Evolutionary conservation across 37 sponge, comb jelly and placozoan species (phyloP).

Genomic region (Chondrilla cf. caribensis): DNA sequence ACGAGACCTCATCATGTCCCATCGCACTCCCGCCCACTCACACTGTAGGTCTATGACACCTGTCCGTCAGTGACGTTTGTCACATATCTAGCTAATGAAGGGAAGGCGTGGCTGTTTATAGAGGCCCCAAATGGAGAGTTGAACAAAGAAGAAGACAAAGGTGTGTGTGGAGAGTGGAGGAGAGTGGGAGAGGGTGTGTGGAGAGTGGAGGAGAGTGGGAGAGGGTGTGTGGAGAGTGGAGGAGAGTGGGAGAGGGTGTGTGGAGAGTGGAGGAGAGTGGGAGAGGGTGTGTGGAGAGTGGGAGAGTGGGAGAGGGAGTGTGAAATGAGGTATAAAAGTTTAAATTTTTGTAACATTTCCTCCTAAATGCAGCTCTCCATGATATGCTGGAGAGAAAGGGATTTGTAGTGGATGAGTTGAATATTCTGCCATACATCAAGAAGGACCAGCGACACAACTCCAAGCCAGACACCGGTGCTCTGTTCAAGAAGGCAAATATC

Average conservation of each 20-base stretch:
- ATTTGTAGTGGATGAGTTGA: constrained; percentile 66
- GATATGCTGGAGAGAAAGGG: constrained; percentile 46
- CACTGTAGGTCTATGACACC: constrained; percentile 52
- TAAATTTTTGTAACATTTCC: not conserved
- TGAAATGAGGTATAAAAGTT: not conserved
- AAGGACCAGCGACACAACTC: constrained; percentile 71
- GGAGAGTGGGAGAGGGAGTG: too few relatives aligned
- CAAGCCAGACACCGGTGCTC: constrained; percentile 73
- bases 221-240: too few relatives aligned
- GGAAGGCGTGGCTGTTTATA: constrained; percentile 72
- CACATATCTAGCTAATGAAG: constrained; percentile 63
- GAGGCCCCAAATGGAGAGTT: constrained; percentile 78
- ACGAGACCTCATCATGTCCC: too few relatives aligned
- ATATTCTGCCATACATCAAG: constrained; percentile 41
- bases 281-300: too few relatives aligned
- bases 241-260: too few relatives aligned
- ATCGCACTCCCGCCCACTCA: not conserved
- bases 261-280: too few relatives aligned
- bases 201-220: too few relatives aligned
- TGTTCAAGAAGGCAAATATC: constrained; percentile 33
- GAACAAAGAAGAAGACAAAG: constrained; percentile 37
- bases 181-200: too few relatives aligned
- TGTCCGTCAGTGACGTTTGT: constrained; percentile 66
- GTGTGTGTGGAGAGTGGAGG: too few relatives aligned
- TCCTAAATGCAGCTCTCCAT: constrained; percentile 32